Base-by-base conservation (phyloP, 2,888 invertebrate species). In the Pyrgus malvae region DNA sequence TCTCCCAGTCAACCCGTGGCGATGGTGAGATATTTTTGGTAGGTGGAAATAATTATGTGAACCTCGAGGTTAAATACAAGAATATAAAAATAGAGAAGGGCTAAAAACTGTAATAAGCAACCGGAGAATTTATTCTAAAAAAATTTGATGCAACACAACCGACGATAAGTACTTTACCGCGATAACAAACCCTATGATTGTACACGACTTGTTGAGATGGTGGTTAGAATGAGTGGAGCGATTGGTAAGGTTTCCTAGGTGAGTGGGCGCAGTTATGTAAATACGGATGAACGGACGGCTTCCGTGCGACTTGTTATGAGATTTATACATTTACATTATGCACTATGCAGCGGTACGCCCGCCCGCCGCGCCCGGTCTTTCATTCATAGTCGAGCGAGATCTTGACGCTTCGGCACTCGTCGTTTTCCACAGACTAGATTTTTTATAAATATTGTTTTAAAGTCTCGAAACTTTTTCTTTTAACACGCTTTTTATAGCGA, bases 271-370 rank as follows among this genome's bases (percentile, higher is more conserved):
- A 44, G 56, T 67, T 64, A 59, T 59, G 60, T 59, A 61, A 65
- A 57, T 57, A 41, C 62, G 59, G 60, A 60, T 62, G 56, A 61
- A 60, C 58, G 48, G 51, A 57, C 60, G 56, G 55, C 61, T 61
- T 62, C 61, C 59, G 58, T 37, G 29, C 46, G 19, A 41, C 27
- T 41, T 35, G 48, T 53, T 53, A 51, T 37, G 37, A 53, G 38
- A 45, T 53, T 53, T 38, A 35, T 44, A 37, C 33, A 19, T 38
- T n/a, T n/a, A 23, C 23, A 23, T 23, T 23, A 23, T 23, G 23
- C 45, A 42, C n/a, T 51, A 23, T 45, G 35, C 44, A 37, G 50
- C 48, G 29, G 19, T 21, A 25, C 17, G 19, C n/a, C n/a, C n/a
- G n/a, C n/a, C n/a, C n/a, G n/a, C n/a, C n/a, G n/a, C n/a, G n/a